These are phyloP conservation scores for Acronicta leporina DNA, from an alignment of 2,888 invertebrate genomes.

Conservation along the genomic window DNA sequence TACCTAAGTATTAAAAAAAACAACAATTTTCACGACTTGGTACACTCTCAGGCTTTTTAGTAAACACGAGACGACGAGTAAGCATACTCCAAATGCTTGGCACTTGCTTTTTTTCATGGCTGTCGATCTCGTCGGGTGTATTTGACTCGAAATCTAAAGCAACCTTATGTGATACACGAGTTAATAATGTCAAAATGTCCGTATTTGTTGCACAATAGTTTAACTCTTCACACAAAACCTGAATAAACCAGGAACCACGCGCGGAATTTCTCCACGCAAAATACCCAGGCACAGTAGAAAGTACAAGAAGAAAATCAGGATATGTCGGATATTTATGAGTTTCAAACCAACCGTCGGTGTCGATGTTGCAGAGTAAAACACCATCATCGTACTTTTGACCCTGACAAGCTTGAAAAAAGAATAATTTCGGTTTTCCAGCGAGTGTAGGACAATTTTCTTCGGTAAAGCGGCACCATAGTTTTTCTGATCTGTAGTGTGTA, in stretches of 20 bases:
- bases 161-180: constrained; percentile 95
- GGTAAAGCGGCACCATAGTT: constrained; percentile 93
- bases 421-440: constrained; percentile 94
- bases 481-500: constrained; percentile 94
- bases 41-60: constrained; percentile 69
- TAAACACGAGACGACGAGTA: constrained; percentile 93
- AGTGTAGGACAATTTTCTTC: constrained; percentile 94
- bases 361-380: constrained; percentile 80
- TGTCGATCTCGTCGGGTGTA: constrained; percentile 91
- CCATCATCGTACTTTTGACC: constrained; percentile 96
- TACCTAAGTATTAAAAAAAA: no score
- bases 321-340: constrained; percentile 96
- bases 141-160: constrained; percentile 97
- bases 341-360: constrained; percentile 92
- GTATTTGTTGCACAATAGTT: constrained; percentile 91
- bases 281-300: constrained; percentile 98
- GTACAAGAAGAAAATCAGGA: constrained; percentile 97
- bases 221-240: constrained; percentile 95
- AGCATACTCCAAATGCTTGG: constrained; percentile 97
- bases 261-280: constrained; percentile 98
- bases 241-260: constrained; percentile 98
- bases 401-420: constrained; percentile 97
- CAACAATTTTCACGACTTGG: constrained; percentile 1
- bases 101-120: constrained; percentile 97
- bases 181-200: constrained; percentile 95